These are phyloP conservation scores for Pecten maximus DNA, from an alignment of 2,888 invertebrate species.

Conservation along the genomic window DNA sequence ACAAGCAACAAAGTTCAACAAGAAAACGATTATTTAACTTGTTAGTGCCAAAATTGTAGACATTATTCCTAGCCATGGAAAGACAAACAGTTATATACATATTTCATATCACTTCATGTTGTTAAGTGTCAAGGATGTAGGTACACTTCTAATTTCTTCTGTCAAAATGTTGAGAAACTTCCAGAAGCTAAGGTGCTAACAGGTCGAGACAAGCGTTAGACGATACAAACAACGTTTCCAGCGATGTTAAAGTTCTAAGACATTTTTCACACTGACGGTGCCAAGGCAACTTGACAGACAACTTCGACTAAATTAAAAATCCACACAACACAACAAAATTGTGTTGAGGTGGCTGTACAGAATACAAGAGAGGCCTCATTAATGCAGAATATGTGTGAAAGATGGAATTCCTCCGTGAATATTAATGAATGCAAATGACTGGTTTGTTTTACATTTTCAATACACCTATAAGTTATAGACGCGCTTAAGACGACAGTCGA, in stretches of 20 bases:
- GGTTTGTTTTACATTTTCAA: not conserved
- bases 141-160: not conserved
- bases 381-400: not conserved
- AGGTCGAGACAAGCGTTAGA: not conserved
- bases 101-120: not conserved
- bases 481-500: not conserved
- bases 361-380: not conserved
- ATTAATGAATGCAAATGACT: not conserved
- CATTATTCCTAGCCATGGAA: not conserved
- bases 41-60: not conserved
- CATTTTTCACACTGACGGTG: not conserved
- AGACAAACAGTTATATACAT: not conserved
- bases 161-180: slow-evolving; percentile 1
- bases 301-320: not conserved
- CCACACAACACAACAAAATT: not conserved
- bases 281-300: not conserved
- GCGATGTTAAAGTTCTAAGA: not conserved
- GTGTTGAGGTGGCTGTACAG: not conserved
- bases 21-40: not conserved
- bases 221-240: not conserved
- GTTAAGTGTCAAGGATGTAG: not conserved
- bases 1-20: not conserved
- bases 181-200: not conserved
- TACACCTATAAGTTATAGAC: not conserved
- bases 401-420: not conserved